Evolutionary conservation across 2,888 invertebrate species (phyloP).

Genomic region (Cabera pusaria): DNA sequence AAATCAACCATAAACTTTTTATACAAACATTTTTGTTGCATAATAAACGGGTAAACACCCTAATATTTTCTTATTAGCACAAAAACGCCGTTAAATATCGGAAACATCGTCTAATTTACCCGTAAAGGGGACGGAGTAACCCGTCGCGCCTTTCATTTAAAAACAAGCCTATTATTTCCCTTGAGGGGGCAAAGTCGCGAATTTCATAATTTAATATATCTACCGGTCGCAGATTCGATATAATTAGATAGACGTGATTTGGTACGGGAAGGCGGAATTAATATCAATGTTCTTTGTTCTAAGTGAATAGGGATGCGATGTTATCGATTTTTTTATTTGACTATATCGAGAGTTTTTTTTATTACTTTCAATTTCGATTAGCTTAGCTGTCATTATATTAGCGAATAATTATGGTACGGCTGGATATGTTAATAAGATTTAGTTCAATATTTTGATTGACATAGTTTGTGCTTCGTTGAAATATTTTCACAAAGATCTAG

Average conservation of each 20-base stretch:
- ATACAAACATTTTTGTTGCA: not conserved
- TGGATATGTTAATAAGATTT: too few relatives aligned
- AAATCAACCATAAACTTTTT: too few relatives aligned
- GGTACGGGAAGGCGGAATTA: slow-evolving; percentile 75
- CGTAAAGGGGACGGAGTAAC: slow-evolving; percentile 25
- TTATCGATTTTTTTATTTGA: too few relatives aligned
- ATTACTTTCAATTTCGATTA: too few relatives aligned
- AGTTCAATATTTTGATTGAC: too few relatives aligned
- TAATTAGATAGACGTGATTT: slow-evolving; percentile 82
- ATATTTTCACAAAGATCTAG: too few relatives aligned
- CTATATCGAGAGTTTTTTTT: too few relatives aligned
- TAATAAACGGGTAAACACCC: slow-evolving; percentile 1
- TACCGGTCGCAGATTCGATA: slow-evolving; percentile 72
- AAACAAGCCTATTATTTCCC: slow-evolving; percentile 77
- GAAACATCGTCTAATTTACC: slow-evolving; percentile 21
- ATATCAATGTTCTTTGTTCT: slow-evolving; percentile 80
- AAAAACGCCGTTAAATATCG: slow-evolving; percentile 18
- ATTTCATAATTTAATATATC: slow-evolving; percentile 80
- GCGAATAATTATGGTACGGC: too few relatives aligned
- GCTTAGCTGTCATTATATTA: too few relatives aligned
- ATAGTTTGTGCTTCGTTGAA: too few relatives aligned
- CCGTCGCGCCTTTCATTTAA: slow-evolving; percentile 59
- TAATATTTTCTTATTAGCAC: slow-evolving; percentile 13
- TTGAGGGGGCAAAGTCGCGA: slow-evolving; percentile 66
- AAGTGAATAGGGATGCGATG: slow-evolving; percentile 44